Evolutionary conservation across 1,140 invertebrate genomes (phyloP).

Genomic region (Holcopasites calliopsidis): DNA sequence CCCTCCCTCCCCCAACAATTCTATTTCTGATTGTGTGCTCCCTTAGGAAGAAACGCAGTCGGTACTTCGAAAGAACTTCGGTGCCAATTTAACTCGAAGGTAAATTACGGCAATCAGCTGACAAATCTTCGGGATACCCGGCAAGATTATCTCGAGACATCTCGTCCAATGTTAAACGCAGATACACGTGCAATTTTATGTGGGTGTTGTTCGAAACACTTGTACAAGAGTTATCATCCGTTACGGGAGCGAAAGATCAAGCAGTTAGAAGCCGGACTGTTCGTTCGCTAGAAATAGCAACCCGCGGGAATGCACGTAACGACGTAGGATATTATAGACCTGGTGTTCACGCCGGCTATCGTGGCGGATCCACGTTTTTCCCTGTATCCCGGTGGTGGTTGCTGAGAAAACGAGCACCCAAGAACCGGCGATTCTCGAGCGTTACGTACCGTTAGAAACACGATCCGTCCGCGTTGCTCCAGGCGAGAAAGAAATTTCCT

Average conservation of each 20-base stretch:
- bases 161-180: neutral
- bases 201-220: neutral
- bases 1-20: too few species aligned
- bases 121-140: neutral
- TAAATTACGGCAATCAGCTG: neutral
- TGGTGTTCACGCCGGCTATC: conserved; percentile 16
- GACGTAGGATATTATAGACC: conserved; percentile 26
- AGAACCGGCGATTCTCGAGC: conserved; percentile 63
- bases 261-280: neutral
- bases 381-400: conserved; percentile 49
- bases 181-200: neutral
- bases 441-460: conserved; percentile 69
- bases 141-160: neutral
- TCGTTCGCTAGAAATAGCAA: conserved; percentile 1
- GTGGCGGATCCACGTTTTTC: conserved; percentile 39
- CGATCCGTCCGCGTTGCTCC: conserved; percentile 44
- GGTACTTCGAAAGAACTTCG: too few species aligned
- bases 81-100: neutral
- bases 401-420: conserved; percentile 52
- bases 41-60: too few species aligned
- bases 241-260: neutral
- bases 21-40: too few species aligned
- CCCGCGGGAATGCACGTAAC: neutral
- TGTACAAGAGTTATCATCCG: neutral
- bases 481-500: conserved; percentile 37